These are phyloP conservation scores for Tigriopus japonicus DNA, from an alignment of 1,140 invertebrate genomes.

Conservation along the genomic window DNA sequence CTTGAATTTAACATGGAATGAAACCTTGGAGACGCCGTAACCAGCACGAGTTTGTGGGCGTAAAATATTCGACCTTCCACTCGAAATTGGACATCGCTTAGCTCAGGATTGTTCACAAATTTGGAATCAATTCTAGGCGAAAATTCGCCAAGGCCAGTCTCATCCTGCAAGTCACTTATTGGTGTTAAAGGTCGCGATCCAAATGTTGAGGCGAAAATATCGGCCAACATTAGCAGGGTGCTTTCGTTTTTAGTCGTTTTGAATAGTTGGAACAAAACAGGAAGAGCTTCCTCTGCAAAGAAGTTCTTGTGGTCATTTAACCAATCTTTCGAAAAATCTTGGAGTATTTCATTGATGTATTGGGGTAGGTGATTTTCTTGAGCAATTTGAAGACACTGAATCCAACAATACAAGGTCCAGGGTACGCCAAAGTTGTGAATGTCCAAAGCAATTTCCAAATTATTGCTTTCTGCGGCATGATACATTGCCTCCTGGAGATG, in stretches of 20 bases:
- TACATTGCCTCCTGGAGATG: constrained; percentile 79
- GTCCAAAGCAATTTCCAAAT: constrained; percentile 68
- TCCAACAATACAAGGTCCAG: constrained; percentile 79
- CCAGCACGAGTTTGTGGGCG: constrained; percentile 77
- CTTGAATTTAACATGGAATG: constrained; percentile 65
- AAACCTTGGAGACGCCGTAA: constrained; percentile 66
- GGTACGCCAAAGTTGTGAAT: constrained; percentile 57
- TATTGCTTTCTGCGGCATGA: constrained; percentile 69
- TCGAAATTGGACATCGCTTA: constrained; percentile 73
- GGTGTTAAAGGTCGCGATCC: constrained; percentile 63
- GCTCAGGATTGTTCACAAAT: constrained; percentile 76
- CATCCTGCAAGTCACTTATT: constrained; percentile 26
- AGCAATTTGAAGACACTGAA: constrained; percentile 63
- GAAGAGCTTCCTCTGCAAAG: constrained; percentile 72
- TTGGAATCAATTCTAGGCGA: constrained; percentile 59
- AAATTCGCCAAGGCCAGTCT: not conserved
- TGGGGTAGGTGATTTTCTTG: constrained; percentile 58
- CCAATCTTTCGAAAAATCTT: constrained; percentile 72
- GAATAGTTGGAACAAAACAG: constrained; percentile 71
- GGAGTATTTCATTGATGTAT: constrained; percentile 69
- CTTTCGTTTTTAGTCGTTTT: constrained; percentile 75
- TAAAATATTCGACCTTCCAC: constrained; percentile 81
- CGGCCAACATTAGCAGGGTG: constrained; percentile 60
- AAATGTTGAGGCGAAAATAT: constrained; percentile 71
- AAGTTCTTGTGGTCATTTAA: constrained; percentile 62